These are phyloP conservation scores for Percopsis omiscomaycus DNA, from an alignment of 2,797 vertebrate genomes.

Conservation along the genomic window DNA sequence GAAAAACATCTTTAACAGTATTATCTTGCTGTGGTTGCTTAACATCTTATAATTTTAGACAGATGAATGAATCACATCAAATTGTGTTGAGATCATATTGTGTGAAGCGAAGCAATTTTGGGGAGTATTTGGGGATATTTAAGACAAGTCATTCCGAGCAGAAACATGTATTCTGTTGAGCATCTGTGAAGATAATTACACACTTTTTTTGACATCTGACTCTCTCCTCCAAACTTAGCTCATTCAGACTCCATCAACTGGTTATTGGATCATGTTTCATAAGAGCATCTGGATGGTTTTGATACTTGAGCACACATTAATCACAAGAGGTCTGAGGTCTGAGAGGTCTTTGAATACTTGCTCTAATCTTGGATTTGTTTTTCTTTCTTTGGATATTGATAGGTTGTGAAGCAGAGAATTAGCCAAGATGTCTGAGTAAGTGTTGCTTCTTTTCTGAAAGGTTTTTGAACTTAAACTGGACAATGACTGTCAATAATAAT, in stretches of 20 bases:
- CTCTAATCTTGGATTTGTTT: not conserved
- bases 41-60: not conserved
- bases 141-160: too few relatives aligned
- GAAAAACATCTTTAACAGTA: too few relatives aligned
- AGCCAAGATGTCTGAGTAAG: constrained; percentile 77
- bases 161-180: constrained; percentile 14
- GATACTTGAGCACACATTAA: constrained; percentile 26
- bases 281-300: constrained; percentile 2
- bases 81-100: not conserved
- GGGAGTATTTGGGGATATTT: not conserved
- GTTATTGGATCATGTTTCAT: constrained; percentile 31
- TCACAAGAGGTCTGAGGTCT: constrained; percentile 1
- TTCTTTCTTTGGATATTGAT: constrained; percentile 7
- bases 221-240: constrained; percentile 64
- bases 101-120: constrained; percentile 34
- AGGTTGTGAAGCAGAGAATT: constrained; percentile 55
- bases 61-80: not conserved
- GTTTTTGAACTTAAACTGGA: too few relatives aligned
- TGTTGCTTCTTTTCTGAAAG: constrained; percentile 8
- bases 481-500: not conserved
- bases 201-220: constrained; percentile 51
- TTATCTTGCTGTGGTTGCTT: not conserved
- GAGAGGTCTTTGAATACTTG: constrained; percentile 3
- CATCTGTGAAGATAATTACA: constrained; percentile 56
- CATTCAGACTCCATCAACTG: constrained; percentile 40